These are phyloP conservation scores for Drosophila cognata DNA, from an alignment of 2,888 invertebrate species.

Conservation along the genomic window DNA sequence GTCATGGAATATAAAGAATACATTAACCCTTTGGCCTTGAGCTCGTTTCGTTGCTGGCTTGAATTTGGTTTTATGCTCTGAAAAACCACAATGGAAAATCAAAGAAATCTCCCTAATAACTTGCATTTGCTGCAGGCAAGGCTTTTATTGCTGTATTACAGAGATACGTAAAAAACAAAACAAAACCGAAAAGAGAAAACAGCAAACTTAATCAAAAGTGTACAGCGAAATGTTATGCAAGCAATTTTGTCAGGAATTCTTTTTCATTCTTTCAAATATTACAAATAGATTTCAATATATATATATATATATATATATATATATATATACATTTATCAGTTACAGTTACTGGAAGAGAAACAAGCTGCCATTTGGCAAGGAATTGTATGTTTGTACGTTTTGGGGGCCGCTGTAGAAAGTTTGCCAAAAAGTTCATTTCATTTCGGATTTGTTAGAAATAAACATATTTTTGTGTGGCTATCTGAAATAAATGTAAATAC, in stretches of 20 bases:
- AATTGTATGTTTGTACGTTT: conserved; percentile 40
- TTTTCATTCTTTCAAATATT: conserved; percentile 42
- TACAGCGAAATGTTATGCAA: conserved; percentile 44
- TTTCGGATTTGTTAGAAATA: conserved; percentile 69
- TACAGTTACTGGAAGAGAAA: conserved; percentile 22
- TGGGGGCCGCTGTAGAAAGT: conserved; percentile 41
- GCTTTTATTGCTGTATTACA: conserved; percentile 4
- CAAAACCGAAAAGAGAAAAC: conserved; percentile 16
- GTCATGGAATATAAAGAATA: conserved; percentile 37
- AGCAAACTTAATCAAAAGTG: conserved; percentile 72
- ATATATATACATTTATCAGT: conserved; percentile 66
- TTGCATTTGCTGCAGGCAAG: conserved; percentile 31
- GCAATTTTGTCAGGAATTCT: conserved; percentile 67
- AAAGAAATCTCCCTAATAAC: conserved; percentile 35
- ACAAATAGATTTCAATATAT: conserved; percentile 74
- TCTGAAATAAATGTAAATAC: conserved; percentile 10
- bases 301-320: conserved; percentile 47
- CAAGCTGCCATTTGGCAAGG: conserved; percentile 46
- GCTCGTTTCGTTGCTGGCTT: conserved; percentile 9
- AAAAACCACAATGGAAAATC: conserved; percentile 27
- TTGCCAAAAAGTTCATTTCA: conserved; percentile 66
- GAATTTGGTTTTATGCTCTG: conserved; percentile 18
- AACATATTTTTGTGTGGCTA: conserved; percentile 63
- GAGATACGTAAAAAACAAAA: conserved; percentile 1
- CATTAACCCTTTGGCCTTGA: neutral